Percentiles rank a stretch among this genome's conserved stretches.
These are phyloP conservation scores for Sesia apiformis DNA, from an alignment of 2,888 invertebrate species.

Conservation along the genomic window DNA sequence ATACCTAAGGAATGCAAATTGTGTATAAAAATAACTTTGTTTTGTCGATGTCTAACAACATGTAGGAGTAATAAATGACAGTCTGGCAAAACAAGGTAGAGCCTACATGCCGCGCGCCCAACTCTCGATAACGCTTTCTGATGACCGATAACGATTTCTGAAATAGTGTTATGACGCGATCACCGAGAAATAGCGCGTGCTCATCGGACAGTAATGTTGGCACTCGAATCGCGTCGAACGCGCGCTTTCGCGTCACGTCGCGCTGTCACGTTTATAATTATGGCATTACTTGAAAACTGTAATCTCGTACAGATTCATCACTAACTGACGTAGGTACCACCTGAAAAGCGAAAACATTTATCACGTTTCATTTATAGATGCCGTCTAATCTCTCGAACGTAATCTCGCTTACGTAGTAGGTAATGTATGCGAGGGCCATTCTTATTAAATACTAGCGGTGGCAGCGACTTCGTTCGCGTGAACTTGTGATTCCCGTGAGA, in stretches of 20 bases:
- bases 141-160: conserved; percentile 39
- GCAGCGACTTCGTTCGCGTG: no score
- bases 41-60: no score
- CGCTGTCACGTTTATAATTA: conserved; percentile 54
- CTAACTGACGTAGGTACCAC: conserved; percentile 44
- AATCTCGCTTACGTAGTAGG: not conserved
- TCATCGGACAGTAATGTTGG: conserved; percentile 36
- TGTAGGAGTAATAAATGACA: no score
- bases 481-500: no score
- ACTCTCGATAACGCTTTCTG: not conserved
- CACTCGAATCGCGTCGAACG: conserved; percentile 22
- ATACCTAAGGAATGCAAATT: no score
- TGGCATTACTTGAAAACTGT: conserved; percentile 46
- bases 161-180: conserved; percentile 41
- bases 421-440: no score
- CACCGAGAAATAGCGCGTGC: conserved; percentile 29
- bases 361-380: conserved; percentile 46
- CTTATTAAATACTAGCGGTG: no score
- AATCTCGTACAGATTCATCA: conserved; percentile 51
- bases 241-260: conserved; percentile 29
- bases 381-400: conserved; percentile 32
- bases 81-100: no score
- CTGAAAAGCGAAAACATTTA: conserved; percentile 42
- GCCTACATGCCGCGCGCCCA: no score
- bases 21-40: no score